Percentiles rank a stretch among this genome's conserved stretches.
Conservation (phyloP, 2,888 invertebrate species). For the Platerodrilus igneus region DNA sequence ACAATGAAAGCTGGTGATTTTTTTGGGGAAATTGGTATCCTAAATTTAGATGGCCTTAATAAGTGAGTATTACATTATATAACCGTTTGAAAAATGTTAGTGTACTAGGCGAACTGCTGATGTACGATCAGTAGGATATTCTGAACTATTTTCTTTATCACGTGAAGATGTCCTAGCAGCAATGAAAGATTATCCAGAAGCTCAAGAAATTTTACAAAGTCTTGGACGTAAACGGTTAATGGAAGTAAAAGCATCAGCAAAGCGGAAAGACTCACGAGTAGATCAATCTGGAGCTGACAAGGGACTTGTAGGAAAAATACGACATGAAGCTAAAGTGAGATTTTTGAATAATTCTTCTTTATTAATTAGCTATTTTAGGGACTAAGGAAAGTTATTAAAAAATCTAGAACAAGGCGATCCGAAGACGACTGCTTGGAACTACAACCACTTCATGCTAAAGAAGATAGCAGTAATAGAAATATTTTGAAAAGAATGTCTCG, state of each 20-base stretch:
- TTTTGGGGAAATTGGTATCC: constrained; percentile 95
- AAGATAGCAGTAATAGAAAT: constrained; percentile 50
- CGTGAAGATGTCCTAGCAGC: constrained; percentile 91
- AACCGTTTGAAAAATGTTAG: constrained; percentile 5
- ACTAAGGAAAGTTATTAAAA: constrained; percentile 57
- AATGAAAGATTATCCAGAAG: constrained; percentile 96
- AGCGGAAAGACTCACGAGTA: constrained; percentile 27
- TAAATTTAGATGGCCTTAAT: constrained; percentile 92
- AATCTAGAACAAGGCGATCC: constrained; percentile 54
- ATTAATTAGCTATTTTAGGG: constrained; percentile 48
- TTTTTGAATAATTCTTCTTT: not conserved
- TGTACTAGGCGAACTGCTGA: constrained; percentile 83
- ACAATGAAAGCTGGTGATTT: constrained; percentile 98
- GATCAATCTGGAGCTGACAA: constrained; percentile 46
- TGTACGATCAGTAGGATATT: constrained; percentile 92
- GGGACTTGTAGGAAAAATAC: constrained; percentile 76
- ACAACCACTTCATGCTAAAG: constrained; percentile 53
- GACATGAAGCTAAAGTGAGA: constrained; percentile 73
- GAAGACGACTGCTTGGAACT: constrained; percentile 57
- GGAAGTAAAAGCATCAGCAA: constrained; percentile 62
- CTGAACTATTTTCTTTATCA: constrained; percentile 89
- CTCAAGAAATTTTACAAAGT: constrained; percentile 88
- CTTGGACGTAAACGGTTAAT: constrained; percentile 80
- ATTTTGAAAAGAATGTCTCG: constrained; percentile 68
- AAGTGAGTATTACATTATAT: constrained; percentile 59